Evolutionary conservation across 2,888 invertebrate species (phyloP).

Genomic region (Amiota minor): DNA sequence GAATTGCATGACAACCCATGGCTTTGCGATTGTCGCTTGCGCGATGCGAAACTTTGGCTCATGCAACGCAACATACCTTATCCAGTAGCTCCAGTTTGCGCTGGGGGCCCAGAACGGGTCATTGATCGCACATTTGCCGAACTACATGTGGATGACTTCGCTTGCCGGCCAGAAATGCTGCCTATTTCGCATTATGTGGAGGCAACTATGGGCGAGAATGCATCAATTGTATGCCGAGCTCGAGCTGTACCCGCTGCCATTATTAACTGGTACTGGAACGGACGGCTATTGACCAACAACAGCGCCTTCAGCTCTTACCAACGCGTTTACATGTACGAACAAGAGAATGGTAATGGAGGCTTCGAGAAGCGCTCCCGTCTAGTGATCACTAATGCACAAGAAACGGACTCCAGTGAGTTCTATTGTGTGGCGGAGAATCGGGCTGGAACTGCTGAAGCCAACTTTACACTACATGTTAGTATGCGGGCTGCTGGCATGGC

Average conservation of each 20-base stretch:
- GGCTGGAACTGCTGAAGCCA: slow-evolving; percentile 89
- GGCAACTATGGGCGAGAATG: slow-evolving; percentile 87
- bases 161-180: slow-evolving; percentile 87
- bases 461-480: slow-evolving; percentile 89
- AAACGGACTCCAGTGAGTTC: slow-evolving; percentile 87
- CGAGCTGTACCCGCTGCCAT: slow-evolving; percentile 86
- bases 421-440: slow-evolving; percentile 93
- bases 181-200: slow-evolving; percentile 85
- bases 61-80: slow-evolving; percentile 84
- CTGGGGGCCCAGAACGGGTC: slow-evolving; percentile 81
- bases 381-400: slow-evolving; percentile 86
- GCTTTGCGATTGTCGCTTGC: slow-evolving; percentile 89
- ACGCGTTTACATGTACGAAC: slow-evolving; percentile 83
- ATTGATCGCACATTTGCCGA: slow-evolving; percentile 84
- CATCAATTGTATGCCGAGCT: slow-evolving; percentile 86
- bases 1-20: slow-evolving; percentile 91
- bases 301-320: slow-evolving; percentile 86
- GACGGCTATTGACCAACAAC: slow-evolving; percentile 83
- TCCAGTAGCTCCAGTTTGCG: slow-evolving; percentile 85
- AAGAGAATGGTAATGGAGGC: slow-evolving; percentile 75
- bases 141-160: slow-evolving; percentile 86
- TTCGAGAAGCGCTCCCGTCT: slow-evolving; percentile 85
- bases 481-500: slow-evolving; percentile 86
- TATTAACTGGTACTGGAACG: slow-evolving; percentile 92
- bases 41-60: slow-evolving; percentile 88